phyloP scores from a whole-genome alignment of 1,140 invertebrate species.

The Hypothenemus hampei region DNA sequence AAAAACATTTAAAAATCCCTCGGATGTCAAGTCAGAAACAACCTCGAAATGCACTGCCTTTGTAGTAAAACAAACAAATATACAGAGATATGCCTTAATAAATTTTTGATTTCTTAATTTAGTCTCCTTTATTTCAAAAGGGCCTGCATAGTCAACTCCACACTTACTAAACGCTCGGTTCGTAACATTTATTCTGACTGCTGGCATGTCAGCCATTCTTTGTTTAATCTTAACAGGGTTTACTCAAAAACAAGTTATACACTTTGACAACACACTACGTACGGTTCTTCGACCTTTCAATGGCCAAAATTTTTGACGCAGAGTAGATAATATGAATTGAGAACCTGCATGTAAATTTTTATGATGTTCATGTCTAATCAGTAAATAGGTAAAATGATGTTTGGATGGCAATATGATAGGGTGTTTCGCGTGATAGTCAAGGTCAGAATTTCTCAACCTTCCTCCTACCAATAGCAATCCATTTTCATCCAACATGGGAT shows the following conservation, averaged over 20 bases:
- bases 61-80: conserved; percentile 42
- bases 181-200: conserved; percentile 26
- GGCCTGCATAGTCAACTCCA: conserved; percentile 40
- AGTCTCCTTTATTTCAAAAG: conserved; percentile 33
- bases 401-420: conserved; percentile 36
- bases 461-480: too few relatives aligned
- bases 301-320: conserved; percentile 35
- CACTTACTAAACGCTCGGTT: conserved; percentile 36
- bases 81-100: conserved; percentile 38
- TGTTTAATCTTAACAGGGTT: conserved; percentile 11
- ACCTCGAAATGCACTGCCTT: conserved; percentile 44
- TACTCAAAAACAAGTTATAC: conserved; percentile 18
- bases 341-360: conserved; percentile 35
- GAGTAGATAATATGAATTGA: conserved; percentile 20
- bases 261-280: conserved; percentile 29
- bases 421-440: too few relatives aligned
- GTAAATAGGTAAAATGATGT: conserved; percentile 26
- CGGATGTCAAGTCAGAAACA: conserved; percentile 34
- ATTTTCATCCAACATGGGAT: too few relatives aligned
- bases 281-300: conserved; percentile 15
- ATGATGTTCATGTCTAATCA: conserved; percentile 22
- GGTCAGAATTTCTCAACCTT: too few relatives aligned
- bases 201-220: conserved; percentile 42
- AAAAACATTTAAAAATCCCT: conserved; percentile 36
- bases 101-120: conserved; percentile 12